phyloP scores from a whole-genome alignment of 2,888 invertebrate species.

The Troides helena region DNA sequence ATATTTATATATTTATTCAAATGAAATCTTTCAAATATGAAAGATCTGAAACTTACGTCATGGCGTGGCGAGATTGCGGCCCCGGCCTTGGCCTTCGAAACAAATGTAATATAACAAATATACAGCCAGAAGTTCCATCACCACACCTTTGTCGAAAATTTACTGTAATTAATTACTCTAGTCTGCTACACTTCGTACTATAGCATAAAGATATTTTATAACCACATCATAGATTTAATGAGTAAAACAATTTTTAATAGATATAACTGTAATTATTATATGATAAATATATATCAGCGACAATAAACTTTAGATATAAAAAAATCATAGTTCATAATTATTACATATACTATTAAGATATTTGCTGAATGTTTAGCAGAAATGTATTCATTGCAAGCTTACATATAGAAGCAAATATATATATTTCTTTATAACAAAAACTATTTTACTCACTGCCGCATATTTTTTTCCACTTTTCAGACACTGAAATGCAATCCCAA shows the following conservation, averaged over 20 bases:
- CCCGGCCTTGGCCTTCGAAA: too few relatives aligned
- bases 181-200: neutral
- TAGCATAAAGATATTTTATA: neutral
- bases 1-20: too few relatives aligned
- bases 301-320: neutral
- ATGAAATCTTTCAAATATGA: too few relatives aligned
- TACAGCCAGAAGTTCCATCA: too few relatives aligned
- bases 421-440: conserved; percentile 52
- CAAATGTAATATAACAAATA: too few relatives aligned
- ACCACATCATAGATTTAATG: neutral
- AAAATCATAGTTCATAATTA: neutral
- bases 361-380: conserved; percentile 3
- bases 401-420: conserved; percentile 43
- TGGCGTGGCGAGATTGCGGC: too few relatives aligned
- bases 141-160: too few relatives aligned
- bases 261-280: neutral
- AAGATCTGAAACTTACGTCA: too few relatives aligned
- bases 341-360: neutral
- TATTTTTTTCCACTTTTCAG: conserved; percentile 77
- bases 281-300: neutral
- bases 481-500: conserved; percentile 76
- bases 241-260: neutral
- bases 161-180: neutral
- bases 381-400: conserved; percentile 35
- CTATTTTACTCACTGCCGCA: conserved; percentile 74